Evolutionary conservation across 2,888 invertebrate genomes (phyloP).

Genomic region (Spodoptera exigua): DNA sequence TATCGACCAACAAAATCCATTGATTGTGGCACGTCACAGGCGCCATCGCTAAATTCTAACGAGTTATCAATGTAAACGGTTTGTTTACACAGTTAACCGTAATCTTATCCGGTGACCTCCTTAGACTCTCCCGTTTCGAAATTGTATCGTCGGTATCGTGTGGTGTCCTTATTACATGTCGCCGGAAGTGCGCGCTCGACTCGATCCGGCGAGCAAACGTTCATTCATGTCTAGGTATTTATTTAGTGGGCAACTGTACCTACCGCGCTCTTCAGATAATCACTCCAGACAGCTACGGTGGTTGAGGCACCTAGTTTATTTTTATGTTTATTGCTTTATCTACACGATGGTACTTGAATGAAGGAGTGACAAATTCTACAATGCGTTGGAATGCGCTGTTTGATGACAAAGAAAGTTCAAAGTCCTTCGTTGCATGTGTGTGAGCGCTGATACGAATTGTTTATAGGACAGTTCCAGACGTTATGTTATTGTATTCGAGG

Average conservation of each 20-base stretch:
- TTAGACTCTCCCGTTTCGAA: slow-evolving; percentile 88
- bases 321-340: slow-evolving; percentile 60
- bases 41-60: slow-evolving; percentile 86
- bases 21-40: slow-evolving; percentile 78
- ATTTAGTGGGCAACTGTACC: slow-evolving; percentile 76
- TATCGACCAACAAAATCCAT: slow-evolving; percentile 73
- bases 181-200: slow-evolving; percentile 84
- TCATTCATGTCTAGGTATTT: slow-evolving; percentile 86
- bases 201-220: slow-evolving; percentile 73
- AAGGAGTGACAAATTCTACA: slow-evolving; percentile 50
- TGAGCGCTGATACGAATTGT: slow-evolving; percentile 39
- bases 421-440: slow-evolving; percentile 47
- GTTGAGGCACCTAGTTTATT: slow-evolving; percentile 58
- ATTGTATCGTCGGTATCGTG: slow-evolving; percentile 85
- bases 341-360: slow-evolving; percentile 54
- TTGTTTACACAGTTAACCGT: slow-evolving; percentile 88
- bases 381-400: slow-evolving; percentile 51
- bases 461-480: slow-evolving; percentile 31
- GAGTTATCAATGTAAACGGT: slow-evolving; percentile 88
- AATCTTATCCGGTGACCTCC: slow-evolving; percentile 89
- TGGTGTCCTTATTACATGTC: slow-evolving; percentile 83
- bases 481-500: slow-evolving; percentile 31
- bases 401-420: slow-evolving; percentile 56
- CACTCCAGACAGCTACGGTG: slow-evolving; percentile 57
- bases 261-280: slow-evolving; percentile 71